These are phyloP conservation scores for Gymnocypris eckloni DNA, from an alignment of 2,797 vertebrate species.

Conservation along the genomic window DNA sequence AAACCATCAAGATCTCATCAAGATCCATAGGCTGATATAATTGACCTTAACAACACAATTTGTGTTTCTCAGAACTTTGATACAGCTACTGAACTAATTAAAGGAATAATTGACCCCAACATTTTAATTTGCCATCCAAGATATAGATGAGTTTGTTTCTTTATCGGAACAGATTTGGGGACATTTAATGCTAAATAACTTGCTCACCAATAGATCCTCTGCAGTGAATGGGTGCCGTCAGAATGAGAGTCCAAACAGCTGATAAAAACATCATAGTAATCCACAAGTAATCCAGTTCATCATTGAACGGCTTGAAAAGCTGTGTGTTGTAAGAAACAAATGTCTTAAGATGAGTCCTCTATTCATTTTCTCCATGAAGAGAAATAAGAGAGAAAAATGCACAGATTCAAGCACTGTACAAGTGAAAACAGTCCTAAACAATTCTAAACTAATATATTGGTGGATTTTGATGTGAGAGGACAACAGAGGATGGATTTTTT, in stretches of 20 bases:
- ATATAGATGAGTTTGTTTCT: background rate
- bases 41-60: slow-evolving; percentile 9
- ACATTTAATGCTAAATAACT: background rate
- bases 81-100: background rate
- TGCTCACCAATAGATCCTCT: background rate
- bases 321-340: too few species aligned
- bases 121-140: background rate
- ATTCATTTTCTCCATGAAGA: too few species aligned
- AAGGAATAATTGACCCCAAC: background rate
- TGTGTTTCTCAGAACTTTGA: background rate
- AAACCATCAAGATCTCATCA: slow-evolving; percentile 4
- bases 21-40: background rate
- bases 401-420: too few species aligned
- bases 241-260: background rate
- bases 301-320: too few species aligned
- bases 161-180: background rate
- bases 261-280: too few species aligned
- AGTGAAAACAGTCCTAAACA: background rate
- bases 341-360: too few species aligned
- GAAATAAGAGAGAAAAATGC: too few species aligned
- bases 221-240: background rate
- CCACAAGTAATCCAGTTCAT: too few species aligned
- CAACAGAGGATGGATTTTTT: background rate
- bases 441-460: background rate
- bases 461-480: background rate